Evolutionary conservation across 2,113 vertebrate genomes (phyloP).

Genomic region (Phalacrocorax pelagicus): DNA sequence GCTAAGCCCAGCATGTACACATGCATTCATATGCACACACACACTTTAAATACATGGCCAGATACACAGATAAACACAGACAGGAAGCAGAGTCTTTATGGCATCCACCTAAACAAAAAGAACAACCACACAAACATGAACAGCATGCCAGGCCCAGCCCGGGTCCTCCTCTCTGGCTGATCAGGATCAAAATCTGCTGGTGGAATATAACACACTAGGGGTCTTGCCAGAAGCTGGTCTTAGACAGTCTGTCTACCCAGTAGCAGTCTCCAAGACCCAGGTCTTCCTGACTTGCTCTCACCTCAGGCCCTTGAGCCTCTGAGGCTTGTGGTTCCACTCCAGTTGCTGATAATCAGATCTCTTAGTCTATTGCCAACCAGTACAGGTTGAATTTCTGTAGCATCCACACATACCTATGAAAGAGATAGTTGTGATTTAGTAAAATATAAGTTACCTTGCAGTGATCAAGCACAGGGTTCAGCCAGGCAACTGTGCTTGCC

Average conservation of each 20-base stretch:
- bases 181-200: neutral
- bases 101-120: neutral
- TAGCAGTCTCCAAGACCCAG: neutral
- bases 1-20: neutral
- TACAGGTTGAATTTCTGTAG: neutral
- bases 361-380: neutral
- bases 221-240: neutral
- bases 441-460: neutral
- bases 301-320: accelerated
- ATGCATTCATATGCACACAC: accelerated
- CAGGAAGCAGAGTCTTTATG: neutral
- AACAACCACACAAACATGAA: neutral
- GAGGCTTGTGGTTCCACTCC: neutral
- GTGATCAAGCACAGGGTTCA: neutral
- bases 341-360: neutral
- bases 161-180: neutral
- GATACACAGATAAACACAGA: neutral
- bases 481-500: neutral
- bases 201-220: neutral
- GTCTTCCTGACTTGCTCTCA: neutral
- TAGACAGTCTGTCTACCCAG: neutral
- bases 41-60: neutral
- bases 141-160: accelerated
- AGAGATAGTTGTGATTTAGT: neutral
- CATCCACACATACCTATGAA: neutral